These are phyloP conservation scores for Pardalotus punctatus DNA, from an alignment of 2,113 vertebrate genomes.

Conservation along the genomic window DNA sequence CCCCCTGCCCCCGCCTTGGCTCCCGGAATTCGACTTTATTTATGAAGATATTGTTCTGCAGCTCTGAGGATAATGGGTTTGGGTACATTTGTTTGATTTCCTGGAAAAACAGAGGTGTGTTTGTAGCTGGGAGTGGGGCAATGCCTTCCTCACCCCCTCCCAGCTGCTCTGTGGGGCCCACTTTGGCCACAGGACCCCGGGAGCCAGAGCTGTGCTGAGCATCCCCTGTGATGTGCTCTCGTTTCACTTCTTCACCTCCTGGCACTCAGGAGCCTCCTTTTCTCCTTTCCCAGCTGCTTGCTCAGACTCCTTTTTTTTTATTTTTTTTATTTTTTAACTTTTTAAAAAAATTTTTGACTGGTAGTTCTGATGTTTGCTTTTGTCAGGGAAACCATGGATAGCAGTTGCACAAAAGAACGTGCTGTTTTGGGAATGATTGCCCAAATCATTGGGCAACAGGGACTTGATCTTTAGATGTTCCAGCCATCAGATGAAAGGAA, in stretches of 20 bases:
- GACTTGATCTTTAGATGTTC: neutral
- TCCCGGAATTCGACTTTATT: neutral
- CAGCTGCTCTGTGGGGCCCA: rapidly evolving
- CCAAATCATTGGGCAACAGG: neutral
- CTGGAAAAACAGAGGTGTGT: neutral
- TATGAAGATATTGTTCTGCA: neutral
- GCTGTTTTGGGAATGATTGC: neutral
- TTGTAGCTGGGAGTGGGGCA: neutral
- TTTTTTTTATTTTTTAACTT: too few species aligned
- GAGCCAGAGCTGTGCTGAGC: neutral
- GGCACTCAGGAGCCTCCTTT: neutral
- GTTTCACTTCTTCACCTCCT: neutral
- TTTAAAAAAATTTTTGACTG: neutral
- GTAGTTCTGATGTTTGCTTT: neutral
- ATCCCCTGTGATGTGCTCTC: neutral
- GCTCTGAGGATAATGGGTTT: neutral
- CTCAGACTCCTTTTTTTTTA: neutral
- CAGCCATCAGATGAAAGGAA: neutral
- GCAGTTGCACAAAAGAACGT: neutral
- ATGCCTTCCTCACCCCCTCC: neutral
- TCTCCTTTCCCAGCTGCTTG: neutral
- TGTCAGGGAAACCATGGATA: neutral
- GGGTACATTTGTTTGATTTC: neutral
- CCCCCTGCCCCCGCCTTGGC: too few species aligned
- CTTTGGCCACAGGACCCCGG: rapidly evolving